phyloP scores from a whole-genome alignment of 1,140 invertebrate species.

The Drosophila setifemur region DNA sequence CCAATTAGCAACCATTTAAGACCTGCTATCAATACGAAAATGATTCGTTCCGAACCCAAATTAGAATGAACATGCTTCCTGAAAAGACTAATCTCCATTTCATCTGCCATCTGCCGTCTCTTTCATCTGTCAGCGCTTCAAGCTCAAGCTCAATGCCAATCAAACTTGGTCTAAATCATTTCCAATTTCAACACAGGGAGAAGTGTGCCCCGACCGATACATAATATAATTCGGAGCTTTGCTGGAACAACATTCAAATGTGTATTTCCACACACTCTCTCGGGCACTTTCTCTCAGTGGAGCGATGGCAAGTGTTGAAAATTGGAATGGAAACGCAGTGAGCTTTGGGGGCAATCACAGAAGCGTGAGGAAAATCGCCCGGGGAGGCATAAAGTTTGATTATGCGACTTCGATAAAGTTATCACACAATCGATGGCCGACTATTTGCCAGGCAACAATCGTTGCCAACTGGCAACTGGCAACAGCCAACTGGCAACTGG shows the following conservation, averaged over 20 bases:
- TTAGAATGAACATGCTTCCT: not conserved
- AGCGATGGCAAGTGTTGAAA: not conserved
- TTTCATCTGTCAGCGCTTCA: not conserved
- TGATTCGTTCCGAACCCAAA: not conserved
- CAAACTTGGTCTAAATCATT: not conserved
- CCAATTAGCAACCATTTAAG: too few relatives aligned
- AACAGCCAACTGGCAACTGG: conserved; percentile 10
- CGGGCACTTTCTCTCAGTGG: conserved; percentile 3
- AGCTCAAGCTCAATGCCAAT: not conserved
- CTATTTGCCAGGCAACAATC: not conserved
- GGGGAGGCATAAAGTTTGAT: conserved; percentile 28
- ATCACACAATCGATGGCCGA: conserved; percentile 15
- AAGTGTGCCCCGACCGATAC: too few relatives aligned
- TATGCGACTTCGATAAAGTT: conserved; percentile 32
- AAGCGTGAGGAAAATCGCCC: conserved; percentile 12
- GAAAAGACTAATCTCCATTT: not conserved
- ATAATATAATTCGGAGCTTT: too few relatives aligned
- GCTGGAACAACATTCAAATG: not conserved
- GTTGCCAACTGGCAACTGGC: conserved; percentile 15
- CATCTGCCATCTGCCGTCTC: too few relatives aligned
- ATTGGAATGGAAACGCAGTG: conserved; percentile 9
- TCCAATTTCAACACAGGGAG: too few relatives aligned
- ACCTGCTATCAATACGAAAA: not conserved
- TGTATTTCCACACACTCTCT: too few relatives aligned
- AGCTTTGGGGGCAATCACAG: not conserved